Percentiles rank a stretch among this genome's conserved stretches.
These are phyloP conservation scores for Meghimatium bilineatum DNA, from an alignment of 2,888 invertebrate species.

Conservation along the genomic window DNA sequence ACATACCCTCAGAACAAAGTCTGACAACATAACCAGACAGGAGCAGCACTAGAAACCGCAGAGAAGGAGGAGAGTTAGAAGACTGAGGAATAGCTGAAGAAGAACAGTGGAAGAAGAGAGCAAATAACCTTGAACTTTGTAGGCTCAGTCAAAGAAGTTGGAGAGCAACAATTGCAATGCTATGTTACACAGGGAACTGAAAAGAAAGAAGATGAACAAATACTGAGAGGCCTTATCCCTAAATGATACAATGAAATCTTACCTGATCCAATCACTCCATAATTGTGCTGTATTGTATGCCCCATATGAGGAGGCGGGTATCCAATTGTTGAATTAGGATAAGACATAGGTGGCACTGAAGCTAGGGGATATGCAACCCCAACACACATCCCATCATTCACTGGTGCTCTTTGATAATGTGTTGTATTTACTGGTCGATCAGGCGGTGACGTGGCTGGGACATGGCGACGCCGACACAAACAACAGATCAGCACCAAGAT, in stretches of 20 bases:
- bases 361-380: slow-evolving; percentile 42
- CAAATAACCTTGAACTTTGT: too few relatives aligned
- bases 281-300: slow-evolving; percentile 15
- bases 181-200: too few relatives aligned
- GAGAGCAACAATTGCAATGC: too few relatives aligned
- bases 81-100: too few relatives aligned
- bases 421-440: slow-evolving; percentile 25
- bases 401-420: slow-evolving; percentile 51
- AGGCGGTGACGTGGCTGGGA: neutral
- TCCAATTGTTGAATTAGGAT: slow-evolving; percentile 7
- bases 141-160: too few relatives aligned
- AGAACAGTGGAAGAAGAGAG: too few relatives aligned
- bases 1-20: too few relatives aligned
- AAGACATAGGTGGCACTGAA: slow-evolving; percentile 20
- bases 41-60: too few relatives aligned
- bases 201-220: too few relatives aligned
- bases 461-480: slow-evolving; percentile 41
- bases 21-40: too few relatives aligned
- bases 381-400: slow-evolving; percentile 37
- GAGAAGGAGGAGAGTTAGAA: too few relatives aligned
- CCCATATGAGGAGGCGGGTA: slow-evolving; percentile 38
- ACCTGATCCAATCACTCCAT: slow-evolving; percentile 43
- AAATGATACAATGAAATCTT: neutral
- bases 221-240: too few relatives aligned
- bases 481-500: slow-evolving; percentile 51